Base-by-base conservation (phyloP, 1,140 invertebrate species). In the Acromyrmex charruanus region DNA sequence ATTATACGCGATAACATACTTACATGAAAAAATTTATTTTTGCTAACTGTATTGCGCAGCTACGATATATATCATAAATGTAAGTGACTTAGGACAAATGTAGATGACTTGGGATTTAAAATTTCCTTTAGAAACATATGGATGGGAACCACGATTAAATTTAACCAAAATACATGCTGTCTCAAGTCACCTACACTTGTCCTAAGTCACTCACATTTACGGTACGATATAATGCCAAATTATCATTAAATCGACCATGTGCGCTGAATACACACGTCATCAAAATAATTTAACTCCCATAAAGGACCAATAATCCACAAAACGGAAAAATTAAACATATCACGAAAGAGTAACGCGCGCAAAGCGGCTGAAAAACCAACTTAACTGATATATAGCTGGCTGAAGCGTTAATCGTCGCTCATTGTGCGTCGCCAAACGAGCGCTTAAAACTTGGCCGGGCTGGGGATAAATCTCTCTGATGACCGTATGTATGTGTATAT, bases 331-430 rank as follows among this genome's bases (percentile, higher is more conserved):
- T 61, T 59, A 61, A 75, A 49, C n/a, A 4, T 25, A 7, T n/a
- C 9, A 75, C n/a, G 12, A 21, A 71, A 58, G 16, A 81, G 51
- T 35, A 10, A 16, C 16, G 49, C 65, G 65, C 5, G 18, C 12
- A 49, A 35, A 61, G 25, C 39, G 80, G 58, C 14, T 84, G 80
- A 49, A 84, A 81, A 74, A 74, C 39, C 18, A 55, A 63, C 69
- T 75, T 49, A 61, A 75, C 55, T 44, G 39, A 44, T 10, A 10
- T 44, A 89, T 71, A 86, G 59, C 51, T 39, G 51, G 53, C 68
- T 85, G 74, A 89, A 87, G 75, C 80, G 89, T 92, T 92, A 91
- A 92, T 92, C 91, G 89, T 91, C 84, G 79, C 14, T 85, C 77
- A 86, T 90, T 90, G 91, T 89, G 25, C 63, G 86, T 71, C 61